These are phyloP conservation scores for Eunapius fragilis DNA, from an alignment of 37 sponge, comb jelly and placozoan species.

Conservation along the genomic window DNA sequence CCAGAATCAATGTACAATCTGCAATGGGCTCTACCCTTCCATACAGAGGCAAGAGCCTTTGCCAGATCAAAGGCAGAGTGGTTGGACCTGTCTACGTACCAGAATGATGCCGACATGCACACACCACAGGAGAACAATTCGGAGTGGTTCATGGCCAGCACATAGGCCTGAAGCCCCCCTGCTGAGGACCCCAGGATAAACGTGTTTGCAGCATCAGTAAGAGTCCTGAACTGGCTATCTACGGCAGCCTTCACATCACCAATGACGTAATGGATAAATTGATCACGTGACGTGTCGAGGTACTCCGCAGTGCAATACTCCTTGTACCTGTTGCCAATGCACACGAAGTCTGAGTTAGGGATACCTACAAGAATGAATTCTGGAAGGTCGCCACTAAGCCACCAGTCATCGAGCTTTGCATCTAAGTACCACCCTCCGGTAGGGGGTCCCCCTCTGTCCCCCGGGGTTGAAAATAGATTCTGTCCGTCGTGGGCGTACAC, in stretches of 20 bases:
- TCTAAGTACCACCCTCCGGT: constrained; percentile 84
- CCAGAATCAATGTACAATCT: constrained; percentile 86
- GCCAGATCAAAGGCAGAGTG: constrained; percentile 52
- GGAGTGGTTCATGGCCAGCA: constrained; percentile 34
- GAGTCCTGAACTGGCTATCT: constrained; percentile 67
- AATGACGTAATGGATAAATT: constrained; percentile 66
- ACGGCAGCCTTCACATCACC: constrained; percentile 74
- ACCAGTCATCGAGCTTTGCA: constrained; percentile 77
- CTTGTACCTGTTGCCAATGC: constrained; percentile 72
- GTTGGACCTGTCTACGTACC: constrained; percentile 68
- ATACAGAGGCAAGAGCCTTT: not conserved
- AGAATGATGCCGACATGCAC: constrained; percentile 83
- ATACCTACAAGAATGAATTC: constrained; percentile 90
- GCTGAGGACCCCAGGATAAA: constrained; percentile 73
- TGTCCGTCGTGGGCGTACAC: constrained; percentile 89
- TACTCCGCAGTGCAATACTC: constrained; percentile 81
- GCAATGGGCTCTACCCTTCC: no score
- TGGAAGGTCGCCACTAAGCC: constrained; percentile 55
- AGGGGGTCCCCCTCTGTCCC: constrained; percentile 54
- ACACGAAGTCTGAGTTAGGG: constrained; percentile 84
- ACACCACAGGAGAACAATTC: constrained; percentile 60
- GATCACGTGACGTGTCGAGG: constrained; percentile 40
- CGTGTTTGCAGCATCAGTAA: constrained; percentile 46
- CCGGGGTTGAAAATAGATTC: constrained; percentile 87
- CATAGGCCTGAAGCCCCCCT: constrained; percentile 78